Percentiles rank a stretch among this genome's conserved stretches.
phyloP scores from a whole-genome alignment of 2,888 invertebrate genomes.

The Hofmannophila pseudospretella region DNA sequence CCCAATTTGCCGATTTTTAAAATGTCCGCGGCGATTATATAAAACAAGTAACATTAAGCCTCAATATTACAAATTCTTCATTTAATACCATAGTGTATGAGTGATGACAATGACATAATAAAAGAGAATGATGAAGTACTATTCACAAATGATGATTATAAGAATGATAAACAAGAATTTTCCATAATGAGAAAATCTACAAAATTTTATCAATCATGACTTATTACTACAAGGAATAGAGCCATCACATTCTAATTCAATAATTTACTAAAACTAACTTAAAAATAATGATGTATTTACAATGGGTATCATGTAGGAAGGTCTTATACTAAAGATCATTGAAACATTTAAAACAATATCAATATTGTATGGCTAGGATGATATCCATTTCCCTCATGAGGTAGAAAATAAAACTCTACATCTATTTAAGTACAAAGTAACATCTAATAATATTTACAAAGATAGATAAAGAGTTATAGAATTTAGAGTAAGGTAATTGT shows the following conservation, averaged over 20 bases:
- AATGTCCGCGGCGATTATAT: too few species aligned
- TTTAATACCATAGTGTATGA: background rate
- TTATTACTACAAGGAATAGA: slow-evolving; percentile 40
- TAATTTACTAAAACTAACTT: slow-evolving; percentile 55
- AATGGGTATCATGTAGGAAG: slow-evolving; percentile 13
- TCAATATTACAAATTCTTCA: too few species aligned
- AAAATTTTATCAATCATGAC: slow-evolving; percentile 21
- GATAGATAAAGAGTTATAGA: slow-evolving; percentile 17
- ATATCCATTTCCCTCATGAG: slow-evolving; percentile 53
- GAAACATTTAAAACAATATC: slow-evolving; percentile 17
- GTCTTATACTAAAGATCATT: background rate
- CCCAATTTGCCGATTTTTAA: too few species aligned
- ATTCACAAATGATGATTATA: slow-evolving; percentile 35
- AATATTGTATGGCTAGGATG: slow-evolving; percentile 23
- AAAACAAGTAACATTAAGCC: too few species aligned
- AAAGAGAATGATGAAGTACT: slow-evolving; percentile 16
- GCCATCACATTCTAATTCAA: slow-evolving; percentile 69
- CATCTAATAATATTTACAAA: slow-evolving; percentile 19
- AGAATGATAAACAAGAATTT: background rate
- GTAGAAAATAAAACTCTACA: slow-evolving; percentile 61
- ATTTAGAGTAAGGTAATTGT: slow-evolving; percentile 5
- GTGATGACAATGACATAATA: background rate
- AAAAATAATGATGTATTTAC: slow-evolving; percentile 35
- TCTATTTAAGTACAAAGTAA: slow-evolving; percentile 32
- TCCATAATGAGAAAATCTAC: slow-evolving; percentile 16